phyloP scores from a whole-genome alignment of 1,140 invertebrate genomes.

The Stegodyphus dumicola region DNA sequence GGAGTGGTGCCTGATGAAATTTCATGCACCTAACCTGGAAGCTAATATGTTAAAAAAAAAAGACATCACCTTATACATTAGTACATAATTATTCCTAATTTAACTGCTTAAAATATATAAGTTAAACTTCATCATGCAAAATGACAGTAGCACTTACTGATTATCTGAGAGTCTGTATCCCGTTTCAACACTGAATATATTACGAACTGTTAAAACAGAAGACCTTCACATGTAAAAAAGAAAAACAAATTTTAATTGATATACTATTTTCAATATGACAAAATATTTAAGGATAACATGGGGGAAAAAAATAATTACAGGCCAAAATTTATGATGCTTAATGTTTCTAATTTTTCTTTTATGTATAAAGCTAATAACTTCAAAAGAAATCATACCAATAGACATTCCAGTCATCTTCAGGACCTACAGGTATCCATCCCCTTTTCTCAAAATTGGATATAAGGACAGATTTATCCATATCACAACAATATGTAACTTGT shows the following conservation, averaged over 20 bases:
- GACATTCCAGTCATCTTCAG: constrained; percentile 96
- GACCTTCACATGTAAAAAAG: constrained; percentile 73
- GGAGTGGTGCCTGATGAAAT: too few relatives aligned
- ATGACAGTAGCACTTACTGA: constrained; percentile 75
- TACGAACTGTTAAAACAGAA: constrained; percentile 87
- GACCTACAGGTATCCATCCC: constrained; percentile 89
- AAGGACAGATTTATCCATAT: constrained; percentile 95
- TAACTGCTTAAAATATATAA: too few relatives aligned
- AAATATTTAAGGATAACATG: too few relatives aligned
- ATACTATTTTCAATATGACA: too few relatives aligned
- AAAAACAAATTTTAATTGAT: background rate
- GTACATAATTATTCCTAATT: too few relatives aligned
- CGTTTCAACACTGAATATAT: constrained; percentile 91
- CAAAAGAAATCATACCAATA: constrained; percentile 79
- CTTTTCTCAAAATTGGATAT: constrained; percentile 93
- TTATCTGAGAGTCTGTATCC: constrained; percentile 92
- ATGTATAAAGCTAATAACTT: background rate
- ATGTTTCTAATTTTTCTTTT: background rate
- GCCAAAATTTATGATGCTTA: background rate
- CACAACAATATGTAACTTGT: constrained; percentile 80
- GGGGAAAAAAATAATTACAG: background rate
- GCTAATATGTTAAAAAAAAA: too few relatives aligned
- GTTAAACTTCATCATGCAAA: too few relatives aligned
- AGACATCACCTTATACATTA: too few relatives aligned
- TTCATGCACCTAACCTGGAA: too few relatives aligned